phyloP scores from a whole-genome alignment of 1,140 invertebrate genomes.

The Drosophila virilis region DNA sequence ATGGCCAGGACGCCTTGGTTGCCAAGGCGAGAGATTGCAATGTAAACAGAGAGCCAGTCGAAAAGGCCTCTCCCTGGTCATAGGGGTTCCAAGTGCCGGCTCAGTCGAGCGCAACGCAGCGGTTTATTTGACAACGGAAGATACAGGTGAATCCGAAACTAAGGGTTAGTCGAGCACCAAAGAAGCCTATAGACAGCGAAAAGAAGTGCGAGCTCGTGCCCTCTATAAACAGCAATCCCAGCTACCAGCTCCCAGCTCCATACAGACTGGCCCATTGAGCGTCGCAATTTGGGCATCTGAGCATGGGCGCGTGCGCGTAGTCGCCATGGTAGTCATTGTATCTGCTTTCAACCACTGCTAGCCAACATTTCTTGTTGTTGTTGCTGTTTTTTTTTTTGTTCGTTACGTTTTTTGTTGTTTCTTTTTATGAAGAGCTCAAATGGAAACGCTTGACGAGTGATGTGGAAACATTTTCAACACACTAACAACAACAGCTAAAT shows the following conservation, averaged over 20 bases:
- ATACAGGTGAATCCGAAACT: conserved; percentile 24
- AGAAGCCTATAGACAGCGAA: neutral
- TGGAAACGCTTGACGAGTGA: conserved; percentile 84
- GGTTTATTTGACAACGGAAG: conserved; percentile 8
- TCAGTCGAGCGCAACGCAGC: conserved; percentile 58
- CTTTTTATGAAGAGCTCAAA: conserved; percentile 66
- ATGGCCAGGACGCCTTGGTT: conserved; percentile 65
- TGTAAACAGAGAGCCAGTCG: conserved; percentile 61
- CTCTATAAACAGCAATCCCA: conserved; percentile 12
- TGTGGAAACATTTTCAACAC: conserved; percentile 84
- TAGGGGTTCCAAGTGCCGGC: conserved; percentile 41
- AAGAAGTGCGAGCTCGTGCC: conserved; percentile 11
- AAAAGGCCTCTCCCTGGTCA: neutral
- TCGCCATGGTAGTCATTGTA: conserved; percentile 61
- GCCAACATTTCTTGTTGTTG: conserved; percentile 35
- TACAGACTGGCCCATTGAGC: conserved; percentile 31
- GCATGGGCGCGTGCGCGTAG: conserved; percentile 78
- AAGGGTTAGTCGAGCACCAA: conserved; percentile 12
- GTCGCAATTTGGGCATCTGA: conserved; percentile 56
- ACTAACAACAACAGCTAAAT: conserved; percentile 39
- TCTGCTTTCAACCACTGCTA: conserved; percentile 63
- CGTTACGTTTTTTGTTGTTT: conserved; percentile 39
- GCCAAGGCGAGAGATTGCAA: conserved; percentile 55
- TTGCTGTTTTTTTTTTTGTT: conserved; percentile 45
- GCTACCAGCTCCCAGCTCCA: conserved; percentile 6